phyloP scores from a whole-genome alignment of 2,888 invertebrate genomes.

The Rhagonycha fulva region DNA sequence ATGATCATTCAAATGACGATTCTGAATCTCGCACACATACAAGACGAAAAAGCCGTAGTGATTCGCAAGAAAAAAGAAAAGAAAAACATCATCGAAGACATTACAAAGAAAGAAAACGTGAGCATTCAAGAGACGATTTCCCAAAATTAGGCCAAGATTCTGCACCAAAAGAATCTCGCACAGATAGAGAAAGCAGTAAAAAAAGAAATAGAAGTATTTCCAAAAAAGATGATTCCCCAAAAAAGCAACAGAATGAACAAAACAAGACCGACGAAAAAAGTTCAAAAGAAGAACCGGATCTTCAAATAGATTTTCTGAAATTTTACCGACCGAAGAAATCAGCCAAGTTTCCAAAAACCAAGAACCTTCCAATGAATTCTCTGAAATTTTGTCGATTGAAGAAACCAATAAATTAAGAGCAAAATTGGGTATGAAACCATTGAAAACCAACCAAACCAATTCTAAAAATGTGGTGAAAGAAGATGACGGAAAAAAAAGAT shows the following conservation, averaged over 20 bases:
- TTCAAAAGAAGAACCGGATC: constrained; percentile 65
- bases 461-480: constrained; percentile 55
- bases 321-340: constrained; percentile 80
- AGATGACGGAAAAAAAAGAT: constrained; percentile 53
- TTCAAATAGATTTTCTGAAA: constrained; percentile 56
- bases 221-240: too few species aligned
- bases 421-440: constrained; percentile 90
- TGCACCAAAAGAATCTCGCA: constrained; percentile 51
- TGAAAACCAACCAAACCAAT: constrained; percentile 66
- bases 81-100: constrained; percentile 58
- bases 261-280: too few species aligned
- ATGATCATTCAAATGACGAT: too few species aligned
- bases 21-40: too few species aligned
- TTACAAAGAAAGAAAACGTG: constrained; percentile 54
- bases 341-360: constrained; percentile 90
- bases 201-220: too few species aligned
- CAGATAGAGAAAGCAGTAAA: neutral
- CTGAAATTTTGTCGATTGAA: constrained; percentile 72
- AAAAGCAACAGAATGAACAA: too few species aligned
- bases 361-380: constrained; percentile 50
- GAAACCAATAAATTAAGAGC: constrained; percentile 89
- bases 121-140: constrained; percentile 45
- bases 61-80: constrained; percentile 58
- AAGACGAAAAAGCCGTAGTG: constrained; percentile 32
- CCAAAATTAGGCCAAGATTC: constrained; percentile 60